Evolutionary conservation across 2,888 invertebrate species (phyloP), one percentile per base, ranked within the genome.

Genomic region (Dicyrtomina minuta): DNA sequence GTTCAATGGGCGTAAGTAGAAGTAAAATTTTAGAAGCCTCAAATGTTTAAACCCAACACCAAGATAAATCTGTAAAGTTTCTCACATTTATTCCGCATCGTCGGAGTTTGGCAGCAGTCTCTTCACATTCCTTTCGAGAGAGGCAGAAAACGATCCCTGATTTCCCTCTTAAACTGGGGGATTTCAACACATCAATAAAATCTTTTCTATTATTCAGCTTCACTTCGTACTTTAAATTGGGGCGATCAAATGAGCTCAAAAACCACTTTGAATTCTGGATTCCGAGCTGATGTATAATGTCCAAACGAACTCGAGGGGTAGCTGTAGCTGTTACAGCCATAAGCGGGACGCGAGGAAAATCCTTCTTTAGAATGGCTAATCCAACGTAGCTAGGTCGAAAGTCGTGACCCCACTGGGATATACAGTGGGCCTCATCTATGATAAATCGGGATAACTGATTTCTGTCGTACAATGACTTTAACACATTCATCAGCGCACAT

Each of bases 111-210:
- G 93, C 79, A 98, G n/a, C n/a, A n/a, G n/a, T n/a, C n/a, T n/a
- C n/a, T n/a, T n/a, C n/a, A n/a, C n/a, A n/a, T n/a, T n/a, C 96
- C 75, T 91, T 92, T 66, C 94, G 88, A 0, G 96, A 92, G 24
- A 98, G 85, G 80, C 97, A 98, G 83, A 99, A 99, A 56, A 99
- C 89, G 77, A 99, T 99, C 12, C 98, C 98, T 27, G 92, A 92
- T 67, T 87, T 84, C 4, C 74, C 73, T 20, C 56, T 67, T 3
- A 77, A 59, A 81, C 85, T 85, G 2, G 83, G 81, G 80, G 90
- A 93, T 75, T 88, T 87, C 70, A 98, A 90, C 71, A 91, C 83
- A 6, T 85, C 86, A n/a, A 88, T 84, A 5, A 90, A 86, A 49
- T 84, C 83, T 8, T 79, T 76, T 78, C 88, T 89, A 0, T 89